Evolutionary conservation across 2,113 vertebrate species (phyloP), one percentile per base, ranked within the genome.

Genomic region (Brienomyrus longianalis): DNA sequence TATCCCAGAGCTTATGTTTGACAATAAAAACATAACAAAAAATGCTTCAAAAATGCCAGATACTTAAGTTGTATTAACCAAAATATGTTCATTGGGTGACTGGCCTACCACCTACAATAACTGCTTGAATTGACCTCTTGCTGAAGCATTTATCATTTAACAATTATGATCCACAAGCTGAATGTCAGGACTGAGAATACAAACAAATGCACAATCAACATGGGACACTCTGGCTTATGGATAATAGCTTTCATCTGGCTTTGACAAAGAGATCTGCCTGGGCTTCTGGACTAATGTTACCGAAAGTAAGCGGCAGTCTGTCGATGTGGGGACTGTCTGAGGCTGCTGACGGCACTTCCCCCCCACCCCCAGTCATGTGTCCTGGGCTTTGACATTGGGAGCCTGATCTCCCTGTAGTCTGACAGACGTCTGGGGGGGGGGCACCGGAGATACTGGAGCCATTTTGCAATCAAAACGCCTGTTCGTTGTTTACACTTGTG

Each of bases 171-270:
- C 10, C 21, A 50, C 84, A 39, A 74, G 83, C 56, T 45, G 35
- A 35, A 66, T 86, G 56, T 70, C 86, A 92, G 88, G 90, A 90
- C 85, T 88, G 91, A 93, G 92, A 94, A 92, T 94, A 92, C 92
- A 92, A 93, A 91, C 90, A 91, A 54, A 92, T 92, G 48, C 91
- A 90, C 86, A 83, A 80, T 93, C 91, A 91, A 93, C 92, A 89
- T 27, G 91, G 91, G 94, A 94, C 92, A 92, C 93, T 47, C 1
- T 13, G 59, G 52, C 52, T 92, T 87, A 48, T 89, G 48, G 39
- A 84, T 90, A 93, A 93, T 93, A 91, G 56, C 91, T 92, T 92
- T 91, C 92, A 91, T 92, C 89, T 94, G 92, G 91, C 89, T 88
- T 91, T 91, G 92, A 52, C 88, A 85, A 66, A 91, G 91, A 91